Conservation (phyloP, 2,113 vertebrate genomes). For the Labeo catla region DNA sequence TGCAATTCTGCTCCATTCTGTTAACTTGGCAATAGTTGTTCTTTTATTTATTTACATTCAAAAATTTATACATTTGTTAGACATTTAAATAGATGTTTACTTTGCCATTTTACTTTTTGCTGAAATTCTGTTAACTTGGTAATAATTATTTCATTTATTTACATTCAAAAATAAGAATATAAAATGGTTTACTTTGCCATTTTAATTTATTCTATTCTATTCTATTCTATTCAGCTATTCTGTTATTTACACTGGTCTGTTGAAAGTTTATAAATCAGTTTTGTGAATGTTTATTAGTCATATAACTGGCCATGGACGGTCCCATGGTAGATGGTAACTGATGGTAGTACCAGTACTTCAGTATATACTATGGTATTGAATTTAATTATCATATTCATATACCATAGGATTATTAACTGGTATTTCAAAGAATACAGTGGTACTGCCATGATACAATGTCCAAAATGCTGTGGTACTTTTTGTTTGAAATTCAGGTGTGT, state of each 20-base stretch:
- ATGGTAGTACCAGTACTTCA: neutral
- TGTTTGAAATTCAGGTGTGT: conserved; percentile 2
- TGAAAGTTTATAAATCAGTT: neutral
- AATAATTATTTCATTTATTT: neutral
- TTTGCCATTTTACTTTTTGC: neutral
- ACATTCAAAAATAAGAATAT: neutral
- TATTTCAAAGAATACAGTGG: neutral
- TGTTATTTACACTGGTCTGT: neutral
- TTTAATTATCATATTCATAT: neutral
- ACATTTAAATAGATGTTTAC: neutral
- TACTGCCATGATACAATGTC: neutral
- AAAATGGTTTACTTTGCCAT: neutral
- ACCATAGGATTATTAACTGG: neutral
- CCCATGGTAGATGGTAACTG: neutral
- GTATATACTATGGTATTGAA: neutral
- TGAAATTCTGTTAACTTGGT: neutral
- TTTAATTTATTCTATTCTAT: neutral
- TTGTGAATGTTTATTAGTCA: neutral
- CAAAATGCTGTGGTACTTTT: neutral
- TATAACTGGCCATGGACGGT: neutral
- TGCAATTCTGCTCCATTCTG: neutral
- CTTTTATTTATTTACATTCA: neutral
- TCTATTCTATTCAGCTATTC: neutral
- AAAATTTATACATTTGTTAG: neutral
- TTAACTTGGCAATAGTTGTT: neutral